Conservation (phyloP, 2,113 vertebrate species). For the Erpornis zantholeuca region DNA sequence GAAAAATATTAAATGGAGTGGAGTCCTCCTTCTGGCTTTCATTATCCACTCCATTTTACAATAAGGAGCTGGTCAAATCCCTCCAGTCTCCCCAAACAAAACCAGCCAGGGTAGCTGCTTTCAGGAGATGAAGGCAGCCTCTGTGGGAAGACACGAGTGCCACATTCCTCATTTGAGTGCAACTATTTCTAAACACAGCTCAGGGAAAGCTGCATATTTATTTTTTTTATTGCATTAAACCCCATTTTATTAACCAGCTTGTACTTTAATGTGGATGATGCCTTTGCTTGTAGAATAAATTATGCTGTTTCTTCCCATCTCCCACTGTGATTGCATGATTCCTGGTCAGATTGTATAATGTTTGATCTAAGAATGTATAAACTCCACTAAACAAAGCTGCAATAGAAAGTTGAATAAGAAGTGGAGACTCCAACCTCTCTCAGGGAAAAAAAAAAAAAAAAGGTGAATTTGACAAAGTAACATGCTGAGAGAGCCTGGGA, state of each 20-base stretch:
- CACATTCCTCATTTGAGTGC: background rate
- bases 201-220: background rate
- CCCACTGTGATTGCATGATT: background rate
- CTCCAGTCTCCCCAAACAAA: background rate
- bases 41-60: background rate
- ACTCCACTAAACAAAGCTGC: constrained; percentile 29
- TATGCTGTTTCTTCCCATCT: background rate
- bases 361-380: constrained; percentile 16
- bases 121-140: background rate
- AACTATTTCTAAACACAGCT: constrained; percentile 34
- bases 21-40: background rate
- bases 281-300: constrained; percentile 24
- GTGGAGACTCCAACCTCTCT: background rate
- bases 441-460: background rate
- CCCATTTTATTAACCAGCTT: background rate
- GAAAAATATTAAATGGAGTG: background rate
- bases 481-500: background rate
- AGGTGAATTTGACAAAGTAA: background rate
- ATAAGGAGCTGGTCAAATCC: background rate
- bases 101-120: background rate
- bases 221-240: constrained; percentile 4
- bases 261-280: background rate
- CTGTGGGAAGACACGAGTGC: background rate
- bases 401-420: background rate
- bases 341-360: background rate